Evolutionary conservation across 2,888 invertebrate genomes (phyloP), one percentile per base, ranked within the genome.

Genomic region (Panzeria rudis): DNA sequence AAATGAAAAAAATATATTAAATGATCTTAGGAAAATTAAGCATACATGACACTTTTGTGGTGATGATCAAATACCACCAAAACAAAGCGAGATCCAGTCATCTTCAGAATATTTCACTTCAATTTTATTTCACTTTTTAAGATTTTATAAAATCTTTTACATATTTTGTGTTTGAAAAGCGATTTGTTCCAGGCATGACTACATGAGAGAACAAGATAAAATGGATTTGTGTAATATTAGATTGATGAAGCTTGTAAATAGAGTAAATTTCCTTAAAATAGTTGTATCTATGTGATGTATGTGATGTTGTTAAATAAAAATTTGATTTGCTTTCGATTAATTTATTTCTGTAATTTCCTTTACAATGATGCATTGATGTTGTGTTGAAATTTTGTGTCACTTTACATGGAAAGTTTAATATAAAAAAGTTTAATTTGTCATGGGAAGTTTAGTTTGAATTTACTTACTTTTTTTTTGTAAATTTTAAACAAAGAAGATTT

Each of bases 231-330:
- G 62, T 73, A 66, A 61, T 47, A 77, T 84, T 84, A 84, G 81
- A 84, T 84, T 84, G 84, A 81, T 80, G 84, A 73, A 44, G 77
- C 80, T 72, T 77, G 81, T 84, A 84, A 81, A 9, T 83, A 66
- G 64, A 77, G 82, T 83, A 83, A n/a, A 54, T 83, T 73, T 79
- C 32, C 13, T 25, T 75, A 79, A 69, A 44, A 62, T 17, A 83
- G 69, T 62, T 83, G 73, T 64, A 41, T 50, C 64, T 50, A 56
- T 3, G 20, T 41, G 4, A 20, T 23, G 8, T 72, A 20, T n/a
- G 50, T 50, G 17, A 23, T 75, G 47, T 17, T 35, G 23, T 44
- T 15, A 69, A 75, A 56, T 38, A 84, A 79, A 64, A 79, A 71
- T 76, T 38, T 71, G n/a, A 50, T 35, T 50, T 71, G 35, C 23